phyloP scores from a whole-genome alignment of 2,888 invertebrate genomes.

The Cordylochernes scorpioides region DNA sequence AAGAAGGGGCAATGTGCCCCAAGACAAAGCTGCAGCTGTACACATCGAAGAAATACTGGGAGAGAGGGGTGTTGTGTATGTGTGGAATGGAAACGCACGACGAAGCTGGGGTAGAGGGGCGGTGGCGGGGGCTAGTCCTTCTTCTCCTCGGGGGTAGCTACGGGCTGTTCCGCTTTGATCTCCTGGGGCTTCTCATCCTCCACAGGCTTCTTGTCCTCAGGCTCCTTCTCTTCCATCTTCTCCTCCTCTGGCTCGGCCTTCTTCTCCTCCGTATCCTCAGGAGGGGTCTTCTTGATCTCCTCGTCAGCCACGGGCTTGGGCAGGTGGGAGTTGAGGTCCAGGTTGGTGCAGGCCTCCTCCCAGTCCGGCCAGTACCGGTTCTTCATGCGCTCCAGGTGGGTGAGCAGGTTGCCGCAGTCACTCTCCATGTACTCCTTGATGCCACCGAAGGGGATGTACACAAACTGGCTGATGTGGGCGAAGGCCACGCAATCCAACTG shows the following conservation, averaged over 20 bases:
- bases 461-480: constrained; percentile 67
- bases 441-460: constrained; percentile 70
- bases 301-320: constrained; percentile 34
- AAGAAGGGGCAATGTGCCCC: too few relatives aligned
- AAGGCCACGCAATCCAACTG: constrained; percentile 81
- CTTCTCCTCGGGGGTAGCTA: neutral
- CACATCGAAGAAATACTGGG: too few relatives aligned
- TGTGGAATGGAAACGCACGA: neutral
- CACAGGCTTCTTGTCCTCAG: constrained; percentile 22
- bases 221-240: constrained; percentile 29
- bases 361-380: constrained; percentile 56
- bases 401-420: constrained; percentile 61
- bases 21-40: too few relatives aligned
- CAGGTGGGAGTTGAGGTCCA: constrained; percentile 56
- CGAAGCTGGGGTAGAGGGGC: neutral
- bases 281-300: constrained; percentile 17
- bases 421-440: constrained; percentile 64
- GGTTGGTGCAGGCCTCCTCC: constrained; percentile 59
- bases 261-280: constrained; percentile 25
- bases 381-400: constrained; percentile 67
- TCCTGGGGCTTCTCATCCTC: constrained; percentile 19
- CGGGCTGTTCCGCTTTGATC: neutral
- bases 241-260: constrained; percentile 21
- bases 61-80: too few relatives aligned
- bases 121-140: too few relatives aligned